Evolutionary conservation across 2,113 vertebrate genomes (phyloP).

Genomic region (Podarcis cretensis): DNA sequence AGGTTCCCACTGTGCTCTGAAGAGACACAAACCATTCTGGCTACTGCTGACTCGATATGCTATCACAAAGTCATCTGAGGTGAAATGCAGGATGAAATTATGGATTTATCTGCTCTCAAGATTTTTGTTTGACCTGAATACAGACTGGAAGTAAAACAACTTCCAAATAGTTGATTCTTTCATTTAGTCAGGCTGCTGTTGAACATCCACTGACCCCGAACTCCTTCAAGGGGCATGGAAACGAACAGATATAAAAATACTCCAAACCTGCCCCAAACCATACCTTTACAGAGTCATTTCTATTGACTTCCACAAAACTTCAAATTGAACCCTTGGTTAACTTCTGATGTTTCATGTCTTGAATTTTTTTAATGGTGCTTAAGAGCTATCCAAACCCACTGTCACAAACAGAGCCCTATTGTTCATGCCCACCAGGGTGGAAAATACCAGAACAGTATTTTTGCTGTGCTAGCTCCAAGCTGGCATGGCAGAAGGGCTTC

Average conservation of each 20-base stretch:
- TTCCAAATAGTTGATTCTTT: neutral
- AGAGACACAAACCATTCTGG: neutral
- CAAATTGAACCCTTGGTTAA: neutral
- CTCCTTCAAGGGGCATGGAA: neutral
- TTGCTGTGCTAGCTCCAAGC: no score
- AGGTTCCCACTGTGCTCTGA: neutral
- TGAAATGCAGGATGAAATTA: neutral
- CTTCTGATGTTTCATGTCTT: neutral
- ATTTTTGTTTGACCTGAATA: slow-evolving; percentile 15
- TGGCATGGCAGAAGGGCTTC: no score
- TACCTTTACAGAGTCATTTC: neutral
- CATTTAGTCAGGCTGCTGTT: neutral
- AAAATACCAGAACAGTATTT: no score
- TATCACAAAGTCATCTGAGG: slow-evolving; percentile 12
- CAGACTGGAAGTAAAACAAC: neutral
- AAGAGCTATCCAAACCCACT: no score
- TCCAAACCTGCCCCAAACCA: neutral
- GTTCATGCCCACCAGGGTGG: no score
- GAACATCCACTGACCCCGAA: neutral
- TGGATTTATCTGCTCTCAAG: slow-evolving; percentile 2
- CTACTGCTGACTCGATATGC: neutral
- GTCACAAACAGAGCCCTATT: no score
- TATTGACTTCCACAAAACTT: neutral
- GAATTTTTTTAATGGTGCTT: neutral
- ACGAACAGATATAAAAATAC: neutral